Base-by-base conservation (phyloP, 2,888 invertebrate species). In the Synergus gifuensis region DNA sequence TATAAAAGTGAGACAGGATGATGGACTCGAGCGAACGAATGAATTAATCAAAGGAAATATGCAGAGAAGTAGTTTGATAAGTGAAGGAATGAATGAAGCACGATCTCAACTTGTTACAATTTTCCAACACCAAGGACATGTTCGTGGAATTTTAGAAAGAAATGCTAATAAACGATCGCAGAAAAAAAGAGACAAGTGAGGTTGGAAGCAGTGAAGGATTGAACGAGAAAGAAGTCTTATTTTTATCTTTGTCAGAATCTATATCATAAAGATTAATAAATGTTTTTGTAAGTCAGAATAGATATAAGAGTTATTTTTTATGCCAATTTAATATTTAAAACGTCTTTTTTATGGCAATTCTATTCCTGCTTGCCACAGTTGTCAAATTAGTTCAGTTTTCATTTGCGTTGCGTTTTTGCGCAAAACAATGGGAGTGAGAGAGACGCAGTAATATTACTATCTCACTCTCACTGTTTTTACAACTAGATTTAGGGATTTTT, bases 101-200 rank as follows among this genome's bases (percentile, higher is more conserved):
- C 96, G 97, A 87, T 94, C 95, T 82, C 97, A 98, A 91, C 96
- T 98, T 83, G 95, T 97, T 91, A 96, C 97, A 89, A 96, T 98
- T 82, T 97, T 98, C 90, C 97, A 98, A 85, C 98, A 98, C 92
- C 97, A 98, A 92, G 95, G 95, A 77, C 96, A 97, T 87, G 97
- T 98, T 60, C 95, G 96, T 18, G 98, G 98, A 90, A 98, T 98
- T 87, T 95, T 99, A 80, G 96, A 95, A 88, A 95, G 98, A 86
- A 98, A 98, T 93, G 96, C 97, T 85, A 98, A 98, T 90, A 98
- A 98, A 93, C 94, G 98, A 83, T 97, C 97, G 89, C 97, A 97
- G 90, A 97, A 98, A 91, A 98, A 98, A 93, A 96, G 98, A 87
- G 97, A 98, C 83, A 96, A 96, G 87, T 91, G 87, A 90, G 85